A percentile compares a stretch with the other conserved stretches of the same genome.
Evolutionary conservation across 2,888 invertebrate genomes (phyloP).

Genomic region (Phalera bucephala): DNA sequence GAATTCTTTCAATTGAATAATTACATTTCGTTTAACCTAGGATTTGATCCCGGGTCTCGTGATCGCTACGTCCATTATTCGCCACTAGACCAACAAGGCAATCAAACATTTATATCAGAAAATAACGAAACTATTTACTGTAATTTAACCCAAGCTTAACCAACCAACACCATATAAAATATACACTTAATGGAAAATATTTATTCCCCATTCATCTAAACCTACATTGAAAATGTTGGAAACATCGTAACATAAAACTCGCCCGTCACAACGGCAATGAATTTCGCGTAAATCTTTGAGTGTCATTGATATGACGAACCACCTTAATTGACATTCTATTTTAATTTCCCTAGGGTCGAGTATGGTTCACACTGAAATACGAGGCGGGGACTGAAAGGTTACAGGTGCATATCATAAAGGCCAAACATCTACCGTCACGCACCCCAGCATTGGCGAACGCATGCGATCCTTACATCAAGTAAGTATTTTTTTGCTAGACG

Average conservation of each 20-base stretch:
- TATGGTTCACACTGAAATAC: constrained; percentile 91
- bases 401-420: constrained; percentile 88
- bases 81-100: no score
- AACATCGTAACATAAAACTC: constrained; percentile 6
- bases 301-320: constrained; percentile 26
- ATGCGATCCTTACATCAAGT: constrained; percentile 91
- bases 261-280: constrained; percentile 3
- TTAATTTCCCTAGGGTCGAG: constrained; percentile 82
- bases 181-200: not conserved
- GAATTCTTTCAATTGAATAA: no score
- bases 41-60: no score
- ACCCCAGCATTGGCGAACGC: constrained; percentile 87
- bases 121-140: no score
- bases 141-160: no score
- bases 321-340: constrained; percentile 36
- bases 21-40: no score
- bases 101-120: no score
- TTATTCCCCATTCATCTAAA: not conserved
- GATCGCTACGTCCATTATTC: no score
- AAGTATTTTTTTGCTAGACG: no score
- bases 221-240: not conserved
- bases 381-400: constrained; percentile 89
- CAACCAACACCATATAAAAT: no score
- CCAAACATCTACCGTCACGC: constrained; percentile 89
- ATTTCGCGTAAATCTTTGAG: constrained; percentile 27